Conservation (phyloP, 1,140 invertebrate genomes). For the Phthorimaea operculella region DNA sequence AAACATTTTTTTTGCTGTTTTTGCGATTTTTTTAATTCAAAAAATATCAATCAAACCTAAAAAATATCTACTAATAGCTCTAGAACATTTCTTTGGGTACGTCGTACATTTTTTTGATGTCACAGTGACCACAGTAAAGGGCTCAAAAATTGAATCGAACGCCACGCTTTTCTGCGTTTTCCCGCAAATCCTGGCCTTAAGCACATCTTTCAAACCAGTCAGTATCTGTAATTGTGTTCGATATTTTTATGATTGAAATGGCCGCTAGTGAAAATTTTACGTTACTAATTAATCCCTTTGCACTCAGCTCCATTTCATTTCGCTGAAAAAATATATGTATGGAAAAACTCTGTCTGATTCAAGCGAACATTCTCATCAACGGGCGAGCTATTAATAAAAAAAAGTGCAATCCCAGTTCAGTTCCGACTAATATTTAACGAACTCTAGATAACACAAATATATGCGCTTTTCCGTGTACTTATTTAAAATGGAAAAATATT, state of each 20-base stretch:
- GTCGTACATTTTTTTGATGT: too few relatives aligned
- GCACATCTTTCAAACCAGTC: too few relatives aligned
- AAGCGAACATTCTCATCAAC: constrained; percentile 27
- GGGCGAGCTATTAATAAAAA: constrained; percentile 37
- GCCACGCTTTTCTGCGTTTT: too few relatives aligned
- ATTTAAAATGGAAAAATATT: constrained; percentile 60
- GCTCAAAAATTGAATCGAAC: too few relatives aligned
- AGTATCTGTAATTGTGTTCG: too few relatives aligned
- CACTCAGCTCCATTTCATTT: constrained; percentile 29
- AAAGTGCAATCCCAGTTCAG: constrained; percentile 35
- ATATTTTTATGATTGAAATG: background rate
- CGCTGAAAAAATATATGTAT: constrained; percentile 22
- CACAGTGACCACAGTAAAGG: too few relatives aligned
- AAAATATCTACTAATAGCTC: too few relatives aligned
- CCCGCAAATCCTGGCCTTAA: too few relatives aligned
- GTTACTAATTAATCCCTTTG: constrained; percentile 19
- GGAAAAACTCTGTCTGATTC: constrained; percentile 7
- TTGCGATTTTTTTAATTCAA: too few relatives aligned
- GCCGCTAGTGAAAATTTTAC: background rate
- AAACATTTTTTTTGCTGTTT: too few relatives aligned
- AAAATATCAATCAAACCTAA: too few relatives aligned
- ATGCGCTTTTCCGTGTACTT: constrained; percentile 53
- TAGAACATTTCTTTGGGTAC: too few relatives aligned
- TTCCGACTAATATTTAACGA: constrained; percentile 54
- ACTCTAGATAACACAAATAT: constrained; percentile 56